Percentiles rank a stretch among this genome's conserved stretches.
Evolutionary conservation across 2,888 invertebrate species (phyloP).

Genomic region (Limulus polyphemus): DNA sequence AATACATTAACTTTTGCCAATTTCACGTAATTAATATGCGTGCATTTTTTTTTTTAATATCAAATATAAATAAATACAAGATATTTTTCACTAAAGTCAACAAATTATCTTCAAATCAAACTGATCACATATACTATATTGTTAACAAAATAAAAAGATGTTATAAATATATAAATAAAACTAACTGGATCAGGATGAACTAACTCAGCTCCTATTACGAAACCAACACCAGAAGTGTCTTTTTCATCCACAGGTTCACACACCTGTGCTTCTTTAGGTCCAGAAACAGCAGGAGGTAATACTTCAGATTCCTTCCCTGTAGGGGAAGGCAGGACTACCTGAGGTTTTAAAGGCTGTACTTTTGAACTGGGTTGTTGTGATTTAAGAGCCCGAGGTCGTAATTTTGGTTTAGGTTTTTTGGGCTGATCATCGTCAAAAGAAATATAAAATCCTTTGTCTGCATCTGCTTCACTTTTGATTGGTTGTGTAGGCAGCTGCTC

Average conservation of each 20-base stretch:
- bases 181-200: slow-evolving; percentile 53
- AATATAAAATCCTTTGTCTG: slow-evolving; percentile 17
- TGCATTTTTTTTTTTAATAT: neutral
- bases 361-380: neutral
- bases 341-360: neutral
- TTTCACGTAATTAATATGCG: no score
- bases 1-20: no score
- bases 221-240: slow-evolving; percentile 32
- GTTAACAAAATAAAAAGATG: neutral
- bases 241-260: neutral
- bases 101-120: no score
- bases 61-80: neutral
- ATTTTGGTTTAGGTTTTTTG: slow-evolving; percentile 12
- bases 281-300: neutral
- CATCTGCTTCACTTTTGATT: neutral
- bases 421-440: slow-evolving; percentile 17
- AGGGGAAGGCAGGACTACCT: neutral
- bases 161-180: neutral
- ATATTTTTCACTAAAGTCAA: neutral
- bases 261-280: neutral
- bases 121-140: neutral
- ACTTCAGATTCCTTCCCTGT: neutral
- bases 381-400: slow-evolving; percentile 3
- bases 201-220: slow-evolving; percentile 53
- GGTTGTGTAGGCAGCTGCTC: neutral